phyloP scores from a whole-genome alignment of 1,140 invertebrate species.

The Eciton burchellii region DNA sequence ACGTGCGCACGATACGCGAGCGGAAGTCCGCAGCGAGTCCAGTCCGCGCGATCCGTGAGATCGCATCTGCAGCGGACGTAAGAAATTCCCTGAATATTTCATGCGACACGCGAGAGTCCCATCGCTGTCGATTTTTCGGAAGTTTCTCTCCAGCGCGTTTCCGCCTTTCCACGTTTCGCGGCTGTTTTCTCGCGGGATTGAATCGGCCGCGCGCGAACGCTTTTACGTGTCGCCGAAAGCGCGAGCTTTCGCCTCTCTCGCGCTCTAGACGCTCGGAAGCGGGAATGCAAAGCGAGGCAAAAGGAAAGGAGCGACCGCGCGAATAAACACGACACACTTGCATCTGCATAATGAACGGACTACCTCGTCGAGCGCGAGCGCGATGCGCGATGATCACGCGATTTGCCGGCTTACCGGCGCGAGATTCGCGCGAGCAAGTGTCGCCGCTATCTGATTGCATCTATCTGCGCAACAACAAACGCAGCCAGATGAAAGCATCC shows the following conservation, averaged over 20 bases:
- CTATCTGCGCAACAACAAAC: conserved; percentile 6
- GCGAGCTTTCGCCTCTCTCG: background rate
- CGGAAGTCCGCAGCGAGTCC: background rate
- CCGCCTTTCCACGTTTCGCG: background rate
- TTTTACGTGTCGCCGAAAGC: conserved; percentile 41
- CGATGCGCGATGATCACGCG: conserved; percentile 46
- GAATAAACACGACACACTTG: conserved; percentile 64
- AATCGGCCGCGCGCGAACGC: conserved; percentile 12
- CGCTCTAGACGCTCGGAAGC: background rate
- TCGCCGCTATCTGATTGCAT: background rate
- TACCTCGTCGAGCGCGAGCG: conserved; percentile 19
- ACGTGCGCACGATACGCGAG: background rate
- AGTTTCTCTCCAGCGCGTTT: background rate
- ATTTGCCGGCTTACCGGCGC: conserved; percentile 38
- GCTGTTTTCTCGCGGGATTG: conserved; percentile 22
- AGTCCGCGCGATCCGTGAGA: background rate
- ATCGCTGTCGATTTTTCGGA: background rate
- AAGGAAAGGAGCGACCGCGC: conserved; percentile 27
- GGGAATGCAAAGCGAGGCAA: background rate
- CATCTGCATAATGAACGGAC: conserved; percentile 54
- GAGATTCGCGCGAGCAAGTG: conserved; percentile 49
- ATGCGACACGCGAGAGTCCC: background rate
- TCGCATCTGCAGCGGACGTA: background rate
- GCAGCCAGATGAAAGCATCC: background rate
- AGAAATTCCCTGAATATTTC: background rate